A percentile compares a stretch with the other conserved stretches of the same genome.
Conservation (phyloP, 2,113 vertebrate genomes). For the Zosterops japonicus region DNA sequence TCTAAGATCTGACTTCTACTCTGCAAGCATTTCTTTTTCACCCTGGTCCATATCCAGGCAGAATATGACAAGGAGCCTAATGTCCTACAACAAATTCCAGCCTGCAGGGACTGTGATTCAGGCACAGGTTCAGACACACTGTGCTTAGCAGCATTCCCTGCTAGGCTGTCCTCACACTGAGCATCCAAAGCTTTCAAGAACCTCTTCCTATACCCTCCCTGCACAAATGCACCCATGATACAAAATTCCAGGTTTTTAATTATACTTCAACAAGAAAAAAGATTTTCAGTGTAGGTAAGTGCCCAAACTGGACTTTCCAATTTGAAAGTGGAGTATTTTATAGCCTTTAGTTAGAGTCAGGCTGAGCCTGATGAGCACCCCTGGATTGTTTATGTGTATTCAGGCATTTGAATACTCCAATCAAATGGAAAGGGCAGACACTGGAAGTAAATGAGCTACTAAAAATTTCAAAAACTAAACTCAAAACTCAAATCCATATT, state of each 20-base stretch:
- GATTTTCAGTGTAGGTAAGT: neutral
- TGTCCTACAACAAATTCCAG: neutral
- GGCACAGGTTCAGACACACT: neutral
- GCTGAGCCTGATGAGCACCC: neutral
- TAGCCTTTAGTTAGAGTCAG: neutral
- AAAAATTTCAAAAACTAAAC: neutral
- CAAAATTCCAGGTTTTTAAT: neutral
- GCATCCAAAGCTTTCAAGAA: neutral
- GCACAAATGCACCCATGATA: neutral
- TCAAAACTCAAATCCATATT: neutral
- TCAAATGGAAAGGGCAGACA: neutral
- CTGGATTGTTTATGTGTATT: neutral
- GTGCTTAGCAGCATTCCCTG: neutral
- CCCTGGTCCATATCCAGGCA: neutral
- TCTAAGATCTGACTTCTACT: neutral
- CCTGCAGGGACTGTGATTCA: neutral
- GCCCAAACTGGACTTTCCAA: neutral
- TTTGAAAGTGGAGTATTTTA: neutral
- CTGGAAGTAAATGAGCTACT: neutral
- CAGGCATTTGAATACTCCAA: neutral
- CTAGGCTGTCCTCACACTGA: neutral
- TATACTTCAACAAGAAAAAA: neutral
- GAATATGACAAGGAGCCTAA: fast-evolving
- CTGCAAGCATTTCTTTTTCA: neutral
- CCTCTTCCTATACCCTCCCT: neutral